These are phyloP conservation scores for Synanceia verrucosa DNA, from an alignment of 2,797 vertebrate genomes.

Conservation along the genomic window DNA sequence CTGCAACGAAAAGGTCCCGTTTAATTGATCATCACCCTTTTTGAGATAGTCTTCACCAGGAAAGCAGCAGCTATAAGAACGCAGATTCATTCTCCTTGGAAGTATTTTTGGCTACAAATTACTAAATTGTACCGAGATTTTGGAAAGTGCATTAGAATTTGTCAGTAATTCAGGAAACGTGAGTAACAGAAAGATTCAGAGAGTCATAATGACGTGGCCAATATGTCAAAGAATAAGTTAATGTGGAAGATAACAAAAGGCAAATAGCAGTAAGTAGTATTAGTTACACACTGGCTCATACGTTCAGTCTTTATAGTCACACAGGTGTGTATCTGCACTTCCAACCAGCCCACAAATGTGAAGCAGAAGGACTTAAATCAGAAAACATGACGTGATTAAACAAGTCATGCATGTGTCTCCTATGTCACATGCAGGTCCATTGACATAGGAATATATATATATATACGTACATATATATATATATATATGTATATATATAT, in stretches of 20 bases:
- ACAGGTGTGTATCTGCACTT: neutral
- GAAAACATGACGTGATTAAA: neutral
- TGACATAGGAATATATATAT: neutral
- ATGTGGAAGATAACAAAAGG: neutral
- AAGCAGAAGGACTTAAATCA: neutral
- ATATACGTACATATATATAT: too few relatives aligned
- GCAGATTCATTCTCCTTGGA: neutral
- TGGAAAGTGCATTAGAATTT: too few relatives aligned
- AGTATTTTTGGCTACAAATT: neutral
- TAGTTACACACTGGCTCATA: accelerated
- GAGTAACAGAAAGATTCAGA: neutral
- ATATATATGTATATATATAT: too few relatives aligned
- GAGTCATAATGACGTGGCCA: neutral
- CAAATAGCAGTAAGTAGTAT: too few relatives aligned
- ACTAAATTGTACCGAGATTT: neutral
- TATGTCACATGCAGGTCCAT: neutral
- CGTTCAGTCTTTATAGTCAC: too few relatives aligned
- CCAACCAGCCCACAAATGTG: neutral
- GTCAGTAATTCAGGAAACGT: too few relatives aligned
- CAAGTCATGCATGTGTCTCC: neutral
- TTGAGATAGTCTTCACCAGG: neutral
- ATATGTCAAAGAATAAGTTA: neutral
- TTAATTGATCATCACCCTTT: neutral
- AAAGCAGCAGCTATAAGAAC: neutral
- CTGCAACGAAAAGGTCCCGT: neutral